Evolutionary conservation across 2,888 invertebrate species (phyloP), one percentile per base, ranked within the genome.

Genomic region (Xanthostigma xanthostigma): DNA sequence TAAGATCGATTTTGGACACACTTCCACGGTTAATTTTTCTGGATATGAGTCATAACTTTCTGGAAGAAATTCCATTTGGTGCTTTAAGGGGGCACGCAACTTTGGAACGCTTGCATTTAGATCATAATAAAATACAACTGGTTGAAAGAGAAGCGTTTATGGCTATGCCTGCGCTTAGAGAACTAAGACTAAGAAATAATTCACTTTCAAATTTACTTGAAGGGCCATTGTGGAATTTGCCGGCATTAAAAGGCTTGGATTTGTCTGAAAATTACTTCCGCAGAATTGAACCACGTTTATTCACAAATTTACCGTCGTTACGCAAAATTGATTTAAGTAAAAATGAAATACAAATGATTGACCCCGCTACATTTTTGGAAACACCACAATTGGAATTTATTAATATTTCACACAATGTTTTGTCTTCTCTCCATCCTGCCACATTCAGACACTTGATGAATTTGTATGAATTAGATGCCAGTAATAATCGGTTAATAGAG

Each of bases 181-280:
- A 90, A 60, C 69, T 93, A 36, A 77, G 88, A 56, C 69, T 93
- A 50, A 77, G 79, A 54, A 90, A 91, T 59, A 93, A 93, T 62
- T 88, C 88, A 2, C 65, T 93, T 34, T 76, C 78, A 1, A 83
- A 85, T 60, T 70, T 79, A 45, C 68, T 81, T 42, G 80, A 82
- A 53, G 75, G 79, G 44, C 88, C 89, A 0, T 81, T 84, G 59
- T 90, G 89, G 88, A 84, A 89, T 68, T 68, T 90, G 41, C 89
- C 89, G 0, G 81, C 82, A 8, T 67, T 90, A 4, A 90, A 89
- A 70, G 90, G 90, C 1, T 66, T 92, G 49, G 90, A 91, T 67
- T 67, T 91, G 37, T 82, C 88, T 0, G 72, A 74, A 50, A 91
- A 91, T 60, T 79, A 77, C 53, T 81, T 87, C 56, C 74, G 78